Conservation (phyloP, 2,113 vertebrate genomes). For the Syrmaticus mikado region DNA sequence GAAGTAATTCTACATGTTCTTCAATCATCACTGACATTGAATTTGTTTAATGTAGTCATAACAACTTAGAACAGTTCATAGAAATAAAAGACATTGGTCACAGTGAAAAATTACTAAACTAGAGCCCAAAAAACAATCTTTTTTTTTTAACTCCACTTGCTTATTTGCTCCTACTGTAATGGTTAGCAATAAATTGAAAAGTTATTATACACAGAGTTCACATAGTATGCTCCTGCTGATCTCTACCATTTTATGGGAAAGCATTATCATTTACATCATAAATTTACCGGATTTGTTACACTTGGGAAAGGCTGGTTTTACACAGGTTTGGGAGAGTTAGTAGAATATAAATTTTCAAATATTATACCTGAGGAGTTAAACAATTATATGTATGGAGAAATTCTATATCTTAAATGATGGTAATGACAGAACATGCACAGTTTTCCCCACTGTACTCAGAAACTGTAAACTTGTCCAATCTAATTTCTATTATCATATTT, state of each 20-base stretch:
- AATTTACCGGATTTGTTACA: not conserved
- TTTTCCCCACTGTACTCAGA: not conserved
- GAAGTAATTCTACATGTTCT: not conserved
- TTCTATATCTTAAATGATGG: not conserved
- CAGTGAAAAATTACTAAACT: not conserved
- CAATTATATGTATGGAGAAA: accelerated
- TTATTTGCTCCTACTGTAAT: not conserved
- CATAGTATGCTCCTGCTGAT: not conserved
- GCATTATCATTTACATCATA: accelerated
- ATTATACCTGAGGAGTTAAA: not conserved
- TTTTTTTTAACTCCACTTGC: not conserved
- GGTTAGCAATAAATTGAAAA: not conserved
- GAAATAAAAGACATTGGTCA: not conserved
- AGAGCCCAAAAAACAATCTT: accelerated
- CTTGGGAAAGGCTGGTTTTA: not conserved
- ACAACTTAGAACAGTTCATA: not conserved
- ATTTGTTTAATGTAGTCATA: not conserved
- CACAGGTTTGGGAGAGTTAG: not conserved
- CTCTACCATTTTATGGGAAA: not conserved
- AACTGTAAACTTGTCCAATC: not conserved
- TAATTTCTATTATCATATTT: not conserved
- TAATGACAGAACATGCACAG: not conserved
- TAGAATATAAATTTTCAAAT: not conserved
- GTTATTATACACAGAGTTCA: not conserved
- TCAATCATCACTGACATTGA: not conserved